These are phyloP conservation scores for Pollenia angustigena DNA, from an alignment of 2,888 invertebrate species.

Conservation along the genomic window DNA sequence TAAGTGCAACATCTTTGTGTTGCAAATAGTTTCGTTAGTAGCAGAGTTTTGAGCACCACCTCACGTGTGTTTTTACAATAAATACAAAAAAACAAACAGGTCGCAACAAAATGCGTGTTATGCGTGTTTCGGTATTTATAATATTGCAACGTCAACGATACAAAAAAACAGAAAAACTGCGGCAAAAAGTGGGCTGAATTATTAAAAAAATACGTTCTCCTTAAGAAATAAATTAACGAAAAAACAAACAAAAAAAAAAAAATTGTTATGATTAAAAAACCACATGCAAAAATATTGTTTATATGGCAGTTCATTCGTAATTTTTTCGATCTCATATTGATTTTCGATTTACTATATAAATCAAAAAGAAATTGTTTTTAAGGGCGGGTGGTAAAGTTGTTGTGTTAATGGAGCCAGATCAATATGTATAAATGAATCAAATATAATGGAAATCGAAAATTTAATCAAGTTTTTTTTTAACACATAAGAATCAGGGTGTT, in stretches of 20 bases:
- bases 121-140: conserved; percentile 61
- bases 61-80: conserved; percentile 60
- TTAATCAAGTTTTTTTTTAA: background rate
- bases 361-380: conserved; percentile 61
- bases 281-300: conserved; percentile 38
- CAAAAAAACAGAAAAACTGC: background rate
- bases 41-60: conserved; percentile 61
- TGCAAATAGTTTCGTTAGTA: conserved; percentile 20
- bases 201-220: conserved; percentile 32
- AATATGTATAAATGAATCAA: background rate
- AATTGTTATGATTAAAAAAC: conserved; percentile 19
- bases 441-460: background rate
- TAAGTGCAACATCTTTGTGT: conserved; percentile 68
- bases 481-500: background rate
- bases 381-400: conserved; percentile 68
- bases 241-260: background rate
- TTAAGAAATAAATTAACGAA: conserved; percentile 50
- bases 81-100: conserved; percentile 62
- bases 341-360: conserved; percentile 45
- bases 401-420: conserved; percentile 45
- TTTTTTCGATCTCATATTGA: conserved; percentile 45
- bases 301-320: background rate
- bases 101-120: conserved; percentile 68
- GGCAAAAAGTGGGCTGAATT: conserved; percentile 52
- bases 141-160: conserved; percentile 20